Evolutionary conservation across 2,113 vertebrate species (phyloP).

Genomic region (Stomatorhinus ivindoensis): DNA sequence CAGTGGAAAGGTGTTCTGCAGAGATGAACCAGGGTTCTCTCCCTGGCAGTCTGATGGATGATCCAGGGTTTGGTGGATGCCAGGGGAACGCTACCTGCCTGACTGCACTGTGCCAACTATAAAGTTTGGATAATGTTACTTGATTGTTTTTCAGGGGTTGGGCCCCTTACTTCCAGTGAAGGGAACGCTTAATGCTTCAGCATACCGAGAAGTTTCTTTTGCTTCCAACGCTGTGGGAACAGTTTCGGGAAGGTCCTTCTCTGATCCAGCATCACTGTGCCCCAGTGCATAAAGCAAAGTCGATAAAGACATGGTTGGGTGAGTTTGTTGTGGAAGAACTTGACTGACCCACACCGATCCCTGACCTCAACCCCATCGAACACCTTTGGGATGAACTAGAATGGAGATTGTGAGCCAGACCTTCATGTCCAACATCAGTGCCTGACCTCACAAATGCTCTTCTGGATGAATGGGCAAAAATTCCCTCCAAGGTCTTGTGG

Average conservation of each 20-base stretch:
- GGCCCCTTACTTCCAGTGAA: not conserved
- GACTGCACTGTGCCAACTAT: no score
- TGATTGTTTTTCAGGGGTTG: not conserved
- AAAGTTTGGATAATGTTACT: not conserved
- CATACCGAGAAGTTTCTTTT: not conserved
- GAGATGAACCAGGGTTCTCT: not conserved
- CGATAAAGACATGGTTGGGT: not conserved
- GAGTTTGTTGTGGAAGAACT: not conserved
- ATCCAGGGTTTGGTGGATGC: no score
- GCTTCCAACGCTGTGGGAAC: not conserved
- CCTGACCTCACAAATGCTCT: not conserved
- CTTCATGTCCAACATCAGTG: not conserved
- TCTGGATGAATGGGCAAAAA: not conserved
- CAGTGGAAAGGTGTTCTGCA: not conserved
- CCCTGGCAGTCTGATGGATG: no score
- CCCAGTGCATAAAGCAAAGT: not conserved
- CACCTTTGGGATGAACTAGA: not conserved
- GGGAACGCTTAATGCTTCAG: not conserved
- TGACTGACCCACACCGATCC: not conserved
- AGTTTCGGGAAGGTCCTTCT: not conserved
- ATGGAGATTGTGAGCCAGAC: not conserved
- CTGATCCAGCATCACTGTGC: not conserved
- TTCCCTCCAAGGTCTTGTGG: not conserved
- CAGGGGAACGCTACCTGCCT: no score
- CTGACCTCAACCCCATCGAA: not conserved